Evolutionary conservation across 2,888 invertebrate species (phyloP).

Genomic region (Diadegma fenestrale): DNA sequence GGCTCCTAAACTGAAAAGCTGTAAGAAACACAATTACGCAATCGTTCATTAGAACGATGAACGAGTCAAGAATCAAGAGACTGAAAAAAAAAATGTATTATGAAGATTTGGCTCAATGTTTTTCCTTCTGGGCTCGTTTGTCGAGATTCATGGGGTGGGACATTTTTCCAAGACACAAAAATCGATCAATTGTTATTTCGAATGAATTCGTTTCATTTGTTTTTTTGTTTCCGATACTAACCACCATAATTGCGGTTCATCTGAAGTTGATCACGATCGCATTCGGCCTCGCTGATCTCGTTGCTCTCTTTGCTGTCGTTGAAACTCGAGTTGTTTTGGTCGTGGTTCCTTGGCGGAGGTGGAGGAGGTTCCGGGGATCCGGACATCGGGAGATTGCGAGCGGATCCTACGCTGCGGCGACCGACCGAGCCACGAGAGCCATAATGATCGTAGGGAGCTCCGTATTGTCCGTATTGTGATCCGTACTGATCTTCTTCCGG

Average conservation of each 20-base stretch:
- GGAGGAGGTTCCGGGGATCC: conserved; percentile 88
- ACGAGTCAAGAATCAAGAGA: conserved; percentile 15
- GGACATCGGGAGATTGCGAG: conserved; percentile 87
- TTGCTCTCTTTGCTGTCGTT: conserved; percentile 98
- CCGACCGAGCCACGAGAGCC: conserved; percentile 93
- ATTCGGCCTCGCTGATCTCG: conserved; percentile 97
- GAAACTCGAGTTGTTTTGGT: conserved; percentile 91
- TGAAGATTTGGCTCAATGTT: conserved; percentile 3
- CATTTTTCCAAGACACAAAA: neutral
- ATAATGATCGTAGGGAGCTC: conserved; percentile 95
- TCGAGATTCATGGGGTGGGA: neutral
- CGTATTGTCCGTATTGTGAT: conserved; percentile 92
- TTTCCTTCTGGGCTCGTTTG: neutral
- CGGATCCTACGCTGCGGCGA: conserved; percentile 87
- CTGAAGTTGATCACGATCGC: conserved; percentile 91
- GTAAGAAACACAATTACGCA: conserved; percentile 54
- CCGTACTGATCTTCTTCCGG: conserved; percentile 97
- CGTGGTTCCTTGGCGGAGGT: conserved; percentile 94
- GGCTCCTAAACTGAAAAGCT: conserved; percentile 48
- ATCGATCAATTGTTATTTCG: neutral
- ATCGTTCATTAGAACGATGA: conserved; percentile 37
- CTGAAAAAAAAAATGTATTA: conserved; percentile 45
- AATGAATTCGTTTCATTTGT: neutral
- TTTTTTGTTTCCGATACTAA: conserved; percentile 85
- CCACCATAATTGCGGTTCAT: conserved; percentile 94